phyloP scores from a whole-genome alignment of 2,888 invertebrate species.

The Epiblema foenella region DNA sequence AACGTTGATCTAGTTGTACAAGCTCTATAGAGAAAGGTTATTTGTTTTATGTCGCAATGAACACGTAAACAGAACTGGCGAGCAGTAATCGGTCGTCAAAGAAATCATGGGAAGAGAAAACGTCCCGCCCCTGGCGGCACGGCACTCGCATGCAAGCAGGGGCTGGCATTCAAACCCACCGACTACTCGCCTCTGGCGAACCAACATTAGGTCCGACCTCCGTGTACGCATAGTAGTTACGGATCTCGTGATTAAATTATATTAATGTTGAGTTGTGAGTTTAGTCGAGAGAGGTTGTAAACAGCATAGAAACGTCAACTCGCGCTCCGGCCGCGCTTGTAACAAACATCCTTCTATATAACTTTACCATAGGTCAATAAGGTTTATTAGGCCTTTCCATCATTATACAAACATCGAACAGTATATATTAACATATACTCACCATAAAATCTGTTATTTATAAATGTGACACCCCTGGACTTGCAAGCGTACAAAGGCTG shows the following conservation, averaged over 20 bases:
- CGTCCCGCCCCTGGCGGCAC: constrained; percentile 50
- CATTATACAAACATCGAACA: no score
- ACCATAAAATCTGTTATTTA: no score
- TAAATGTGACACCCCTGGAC: no score
- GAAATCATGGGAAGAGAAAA: constrained; percentile 74
- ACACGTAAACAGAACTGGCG: constrained; percentile 55
- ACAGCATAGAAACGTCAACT: no score
- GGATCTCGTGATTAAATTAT: background rate
- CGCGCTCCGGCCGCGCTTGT: background rate
- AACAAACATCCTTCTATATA: background rate
- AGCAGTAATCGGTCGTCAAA: constrained; percentile 56
- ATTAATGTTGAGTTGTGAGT: background rate
- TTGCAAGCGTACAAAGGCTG: no score
- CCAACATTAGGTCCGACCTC: background rate
- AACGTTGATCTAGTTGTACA: no score
- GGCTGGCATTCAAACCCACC: background rate
- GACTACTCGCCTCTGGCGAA: background rate
- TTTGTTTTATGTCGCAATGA: constrained; percentile 54
- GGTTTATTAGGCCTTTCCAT: background rate
- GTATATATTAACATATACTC: no score
- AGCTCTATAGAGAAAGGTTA: constrained; percentile 48
- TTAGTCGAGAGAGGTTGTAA: background rate
- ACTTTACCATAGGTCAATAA: no score
- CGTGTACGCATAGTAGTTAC: background rate
- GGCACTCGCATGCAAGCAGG: constrained; percentile 45